Base-by-base conservation (phyloP, 1,140 invertebrate species). In the Drosophila ficusphila region DNA sequence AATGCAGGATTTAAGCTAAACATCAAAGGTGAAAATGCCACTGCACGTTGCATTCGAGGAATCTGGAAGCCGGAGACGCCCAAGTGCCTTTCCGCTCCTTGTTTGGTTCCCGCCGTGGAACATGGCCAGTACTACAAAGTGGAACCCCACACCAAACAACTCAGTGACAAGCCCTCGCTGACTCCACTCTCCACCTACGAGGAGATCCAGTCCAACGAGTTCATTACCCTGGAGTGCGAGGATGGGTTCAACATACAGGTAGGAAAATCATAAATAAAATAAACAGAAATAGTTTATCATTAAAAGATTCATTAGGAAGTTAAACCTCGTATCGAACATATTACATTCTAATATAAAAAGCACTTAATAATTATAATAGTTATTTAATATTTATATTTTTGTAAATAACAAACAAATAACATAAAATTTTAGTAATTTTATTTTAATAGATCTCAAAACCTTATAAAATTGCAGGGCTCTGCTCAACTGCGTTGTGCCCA, bases 21-120 rank as follows among this genome's bases (percentile, higher is more conserved):
- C 85, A 92, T 96, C 31, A 94, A 89, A 39, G 91, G 94, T 3
- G 90, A 92, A 46, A 97, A 97, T 83, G 92, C 94, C 14, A 97
- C 96, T 0, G 95, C 95, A 0, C 95, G 95, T 76, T 97, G 96
- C 89, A 94, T 95, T 1, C 91, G 95, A 42, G 96, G 96, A 1
- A 93, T 93, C 74, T 97, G 96, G 96, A 96, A 95, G 82, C 96
- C 96, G 1, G 94, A 93, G 56, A 95, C 94, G 72, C 96, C 96
- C 0, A 93, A 94, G 73, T 97, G 96, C 86, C 92, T 94, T 78
- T 94, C 96, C 68, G 90, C 85, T 3, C 91, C 91, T 0, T 91
- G 91, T n/a, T 65, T 90, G 31, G 90, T 91, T 27, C 90, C 91
- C 1, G 82, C 89, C 0, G 88, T 90, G 2, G 91, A 91, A 8